Conservation (phyloP, 2,888 invertebrate genomes). For the Heliconius sara region DNA sequence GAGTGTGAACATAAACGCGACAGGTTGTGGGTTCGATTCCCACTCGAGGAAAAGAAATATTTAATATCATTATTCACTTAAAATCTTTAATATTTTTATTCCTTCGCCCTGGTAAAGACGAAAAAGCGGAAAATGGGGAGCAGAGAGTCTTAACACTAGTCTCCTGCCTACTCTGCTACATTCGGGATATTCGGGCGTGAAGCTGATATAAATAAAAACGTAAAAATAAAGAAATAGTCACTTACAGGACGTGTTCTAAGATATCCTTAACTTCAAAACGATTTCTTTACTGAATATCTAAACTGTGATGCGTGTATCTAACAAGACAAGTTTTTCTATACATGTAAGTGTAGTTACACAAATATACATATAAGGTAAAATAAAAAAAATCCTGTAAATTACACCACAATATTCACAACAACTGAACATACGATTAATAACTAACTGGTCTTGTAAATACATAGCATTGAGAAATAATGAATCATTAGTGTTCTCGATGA, state of each 20-base stretch:
- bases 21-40: too few species aligned
- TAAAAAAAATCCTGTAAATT: conserved; percentile 13
- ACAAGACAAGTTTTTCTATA: neutral
- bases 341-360: neutral
- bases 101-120: too few species aligned
- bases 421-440: conserved; percentile 11
- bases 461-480: conserved; percentile 24
- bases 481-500: conserved; percentile 20
- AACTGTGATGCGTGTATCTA: neutral
- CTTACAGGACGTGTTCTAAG: neutral
- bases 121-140: too few species aligned
- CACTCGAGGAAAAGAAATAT: too few species aligned
- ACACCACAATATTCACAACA: neutral
- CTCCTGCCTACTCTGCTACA: too few species aligned
- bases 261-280: neutral
- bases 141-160: too few species aligned
- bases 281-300: neutral
- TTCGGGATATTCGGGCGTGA: too few species aligned
- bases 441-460: conserved; percentile 2
- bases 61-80: too few species aligned
- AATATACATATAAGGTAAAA: neutral
- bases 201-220: too few species aligned
- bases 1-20: too few species aligned
- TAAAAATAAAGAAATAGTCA: neutral
- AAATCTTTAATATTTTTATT: too few species aligned